Evolutionary conservation across 2,888 invertebrate genomes (phyloP), one percentile per base, ranked within the genome.

Genomic region (Aquatica leii): DNA sequence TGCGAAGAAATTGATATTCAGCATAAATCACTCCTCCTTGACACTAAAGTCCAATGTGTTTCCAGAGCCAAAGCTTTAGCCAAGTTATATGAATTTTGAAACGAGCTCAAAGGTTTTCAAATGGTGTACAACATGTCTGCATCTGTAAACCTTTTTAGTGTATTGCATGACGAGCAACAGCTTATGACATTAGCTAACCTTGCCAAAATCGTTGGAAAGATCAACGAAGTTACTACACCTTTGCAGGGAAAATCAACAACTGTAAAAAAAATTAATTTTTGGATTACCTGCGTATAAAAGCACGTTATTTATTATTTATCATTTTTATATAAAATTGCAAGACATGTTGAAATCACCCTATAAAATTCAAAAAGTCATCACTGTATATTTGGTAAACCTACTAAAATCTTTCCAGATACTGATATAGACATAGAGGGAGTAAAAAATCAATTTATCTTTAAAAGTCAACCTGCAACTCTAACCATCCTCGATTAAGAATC

Each of bases 61-160:
- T 55, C 53, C 3, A 50, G 21, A 24, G 50, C 12, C 21, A 50
- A 50, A 24, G 17, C 15, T 53, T 17, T 35, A 17, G 15, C n/a
- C 17, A 53, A 37, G 53, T 53, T 53, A 51, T 51, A 31, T 51
- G 51, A 51, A 51, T 14, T 51, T 31, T 34, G 51, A 1, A 34
- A 35, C 31, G 31, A 51, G 51, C 51, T 51, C 2, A 51, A 51
- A 15, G 34, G 12, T 31, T 51, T 51, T 34, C 34, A 5, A 34
- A 34, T 34, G 4, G 15, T 11, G 34, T 34, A 35, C 24, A 31
- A 2, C 2, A 51, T n/a, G 31, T 51, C 51, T 51, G 51, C 24
- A 12, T 8, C 51, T 34, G 11, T 31, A 31, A 31, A 31, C 34
- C n/a, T 51, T 51, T 3, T 51, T 3, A 34, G 17, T 31, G 31